Percentiles rank a stretch among this genome's conserved stretches.
phyloP scores from a whole-genome alignment of 2,888 invertebrate genomes.

The Ormyrus labotus region DNA sequence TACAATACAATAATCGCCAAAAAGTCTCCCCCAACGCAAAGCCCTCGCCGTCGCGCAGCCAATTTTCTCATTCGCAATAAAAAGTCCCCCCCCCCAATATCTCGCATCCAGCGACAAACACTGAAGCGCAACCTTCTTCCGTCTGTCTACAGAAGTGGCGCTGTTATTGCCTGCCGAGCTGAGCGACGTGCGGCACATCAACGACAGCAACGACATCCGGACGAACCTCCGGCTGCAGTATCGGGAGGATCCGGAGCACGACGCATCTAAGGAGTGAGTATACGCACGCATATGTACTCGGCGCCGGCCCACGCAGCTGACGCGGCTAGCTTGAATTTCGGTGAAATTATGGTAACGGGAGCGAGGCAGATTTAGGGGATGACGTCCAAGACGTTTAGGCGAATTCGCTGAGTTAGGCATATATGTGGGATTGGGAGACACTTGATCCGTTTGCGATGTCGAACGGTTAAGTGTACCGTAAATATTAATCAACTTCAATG shows the following conservation, averaged over 20 bases:
- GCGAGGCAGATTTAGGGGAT: background rate
- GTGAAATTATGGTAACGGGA: conserved; percentile 26
- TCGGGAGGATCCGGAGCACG: conserved; percentile 85
- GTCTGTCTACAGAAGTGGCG: conserved; percentile 83
- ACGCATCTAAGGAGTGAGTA: conserved; percentile 84
- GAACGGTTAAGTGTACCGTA: no score
- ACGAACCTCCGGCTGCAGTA: conserved; percentile 87
- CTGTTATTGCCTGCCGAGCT: conserved; percentile 88
- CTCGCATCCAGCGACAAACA: no score
- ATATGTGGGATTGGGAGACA: no score
- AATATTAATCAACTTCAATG: no score
- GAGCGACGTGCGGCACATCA: conserved; percentile 85
- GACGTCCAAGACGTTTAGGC: background rate
- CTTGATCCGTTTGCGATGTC: no score
- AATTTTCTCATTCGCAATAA: no score
- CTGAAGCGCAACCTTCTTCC: background rate
- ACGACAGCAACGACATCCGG: conserved; percentile 88
- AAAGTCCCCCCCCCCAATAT: no score
- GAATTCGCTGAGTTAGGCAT: conserved; percentile 10
- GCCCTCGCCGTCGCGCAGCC: no score
- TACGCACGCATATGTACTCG: background rate
- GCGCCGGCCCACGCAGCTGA: background rate
- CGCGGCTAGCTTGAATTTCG: conserved; percentile 17
- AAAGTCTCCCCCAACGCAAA: background rate
- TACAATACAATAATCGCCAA: background rate